Conservation (phyloP, 2,888 invertebrate genomes). For the Lasioglossum marginatum region DNA sequence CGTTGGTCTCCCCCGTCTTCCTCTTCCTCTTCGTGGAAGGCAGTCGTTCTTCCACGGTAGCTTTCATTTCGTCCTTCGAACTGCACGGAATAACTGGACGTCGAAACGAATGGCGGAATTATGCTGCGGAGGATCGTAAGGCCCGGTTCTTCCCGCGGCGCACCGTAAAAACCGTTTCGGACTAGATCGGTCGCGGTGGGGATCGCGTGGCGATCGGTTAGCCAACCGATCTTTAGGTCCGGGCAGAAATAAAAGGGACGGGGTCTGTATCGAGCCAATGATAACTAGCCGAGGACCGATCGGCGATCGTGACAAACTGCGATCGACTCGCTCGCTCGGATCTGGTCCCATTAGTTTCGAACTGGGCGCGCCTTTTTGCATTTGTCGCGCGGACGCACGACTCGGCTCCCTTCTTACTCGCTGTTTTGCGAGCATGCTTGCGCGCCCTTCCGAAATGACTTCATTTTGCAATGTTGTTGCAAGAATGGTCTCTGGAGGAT, state of each 20-base stretch:
- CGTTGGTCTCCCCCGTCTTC: not conserved
- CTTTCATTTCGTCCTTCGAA: constrained; percentile 39
- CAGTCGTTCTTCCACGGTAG: constrained; percentile 29
- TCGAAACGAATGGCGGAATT: constrained; percentile 67
- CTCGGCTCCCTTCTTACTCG: constrained; percentile 31
- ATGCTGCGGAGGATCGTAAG: constrained; percentile 49
- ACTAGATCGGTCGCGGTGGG: constrained; percentile 40
- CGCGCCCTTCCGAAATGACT: constrained; percentile 48
- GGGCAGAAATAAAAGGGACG: not conserved
- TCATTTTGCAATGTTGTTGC: constrained; percentile 43
- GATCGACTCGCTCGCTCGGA: constrained; percentile 34
- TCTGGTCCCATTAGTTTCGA: constrained; percentile 55
- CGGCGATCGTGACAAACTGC: constrained; percentile 64
- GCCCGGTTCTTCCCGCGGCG: constrained; percentile 13
- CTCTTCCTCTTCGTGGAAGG: constrained; percentile 38
- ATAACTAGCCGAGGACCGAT: constrained; percentile 51
- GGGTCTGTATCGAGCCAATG: constrained; percentile 28
- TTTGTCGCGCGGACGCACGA: constrained; percentile 43
- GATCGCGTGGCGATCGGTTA: constrained; percentile 10
- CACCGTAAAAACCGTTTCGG: constrained; percentile 46
- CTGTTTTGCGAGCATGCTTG: constrained; percentile 43
- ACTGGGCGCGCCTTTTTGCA: constrained; percentile 40
- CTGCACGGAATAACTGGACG: constrained; percentile 55
- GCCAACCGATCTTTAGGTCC: constrained; percentile 9
- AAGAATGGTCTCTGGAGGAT: constrained; percentile 9